These are phyloP conservation scores for Drosophila guanche DNA, from an alignment of 1,140 invertebrate species.

Conservation along the genomic window DNA sequence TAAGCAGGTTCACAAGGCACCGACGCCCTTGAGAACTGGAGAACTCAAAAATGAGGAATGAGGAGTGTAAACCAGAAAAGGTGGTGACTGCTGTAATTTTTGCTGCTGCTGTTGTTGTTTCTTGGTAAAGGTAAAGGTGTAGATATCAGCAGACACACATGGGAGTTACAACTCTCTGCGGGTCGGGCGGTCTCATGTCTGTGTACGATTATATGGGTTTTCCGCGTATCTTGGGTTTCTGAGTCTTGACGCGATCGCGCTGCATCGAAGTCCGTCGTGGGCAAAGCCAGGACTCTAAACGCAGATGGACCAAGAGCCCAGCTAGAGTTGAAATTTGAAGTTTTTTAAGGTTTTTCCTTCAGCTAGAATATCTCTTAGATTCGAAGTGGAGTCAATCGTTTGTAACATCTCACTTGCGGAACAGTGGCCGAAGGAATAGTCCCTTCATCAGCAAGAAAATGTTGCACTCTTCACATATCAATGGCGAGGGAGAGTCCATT, in stretches of 20 bases:
- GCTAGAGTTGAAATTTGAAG: slow-evolving; percentile 41
- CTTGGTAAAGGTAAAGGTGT: slow-evolving; percentile 80
- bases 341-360: slow-evolving; percentile 29
- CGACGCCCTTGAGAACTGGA: slow-evolving; percentile 39
- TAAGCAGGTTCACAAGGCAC: slow-evolving; percentile 73
- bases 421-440: neutral
- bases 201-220: slow-evolving; percentile 71
- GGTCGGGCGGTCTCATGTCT: slow-evolving; percentile 7
- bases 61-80: slow-evolving; percentile 73
- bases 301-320: slow-evolving; percentile 20
- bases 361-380: slow-evolving; percentile 19
- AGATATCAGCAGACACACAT: slow-evolving; percentile 48
- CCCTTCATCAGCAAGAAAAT: neutral
- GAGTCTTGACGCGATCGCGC: slow-evolving; percentile 43
- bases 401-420: slow-evolving; percentile 23
- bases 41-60: neutral
- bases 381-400: slow-evolving; percentile 30
- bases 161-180: slow-evolving; percentile 57
- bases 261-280: slow-evolving; percentile 37
- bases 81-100: slow-evolving; percentile 80
- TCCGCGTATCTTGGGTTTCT: slow-evolving; percentile 59
- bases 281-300: slow-evolving; percentile 14
- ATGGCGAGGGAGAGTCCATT: no score
- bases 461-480: neutral
- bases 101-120: slow-evolving; percentile 75